Conservation (phyloP, 1,140 invertebrate species). For the Pseudomyrmex flavicornis region DNA sequence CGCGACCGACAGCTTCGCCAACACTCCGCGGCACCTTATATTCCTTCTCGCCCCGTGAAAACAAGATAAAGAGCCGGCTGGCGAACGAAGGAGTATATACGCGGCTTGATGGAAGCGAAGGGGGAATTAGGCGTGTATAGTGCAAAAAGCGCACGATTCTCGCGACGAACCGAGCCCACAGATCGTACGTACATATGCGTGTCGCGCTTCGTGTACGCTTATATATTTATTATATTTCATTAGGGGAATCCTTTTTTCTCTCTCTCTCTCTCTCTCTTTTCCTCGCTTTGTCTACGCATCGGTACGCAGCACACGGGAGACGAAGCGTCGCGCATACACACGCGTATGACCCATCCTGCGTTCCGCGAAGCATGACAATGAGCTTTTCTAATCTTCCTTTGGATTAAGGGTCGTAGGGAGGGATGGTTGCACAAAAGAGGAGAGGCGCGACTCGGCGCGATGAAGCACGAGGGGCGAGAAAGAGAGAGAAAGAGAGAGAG, state of each 20-base stretch:
- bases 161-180: slow-evolving; percentile 69
- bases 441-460: slow-evolving; percentile 32
- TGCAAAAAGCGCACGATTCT: slow-evolving; percentile 66
- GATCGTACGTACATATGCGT: background rate
- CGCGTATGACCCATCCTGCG: slow-evolving; percentile 70
- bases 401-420: slow-evolving; percentile 81
- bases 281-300: background rate
- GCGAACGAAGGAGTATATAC: slow-evolving; percentile 32
- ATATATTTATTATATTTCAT: slow-evolving; percentile 74
- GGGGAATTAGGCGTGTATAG: slow-evolving; percentile 22
- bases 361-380: slow-evolving; percentile 82
- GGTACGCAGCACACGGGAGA: slow-evolving; percentile 6
- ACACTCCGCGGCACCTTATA: slow-evolving; percentile 80
- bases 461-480: slow-evolving; percentile 40
- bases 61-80: slow-evolving; percentile 77
- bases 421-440: slow-evolving; percentile 62
- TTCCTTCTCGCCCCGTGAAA: slow-evolving; percentile 73
- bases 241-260: slow-evolving; percentile 52
- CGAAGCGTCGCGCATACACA: slow-evolving; percentile 64
- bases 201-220: slow-evolving; percentile 44
- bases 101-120: slow-evolving; percentile 50
- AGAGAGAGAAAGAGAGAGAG: slow-evolving; percentile 54
- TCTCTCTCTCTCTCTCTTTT: slow-evolving; percentile 13
- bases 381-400: slow-evolving; percentile 82
- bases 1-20: slow-evolving; percentile 84